Base-by-base conservation (phyloP, 2,888 invertebrate species). In the Drosophila mercatorum region DNA sequence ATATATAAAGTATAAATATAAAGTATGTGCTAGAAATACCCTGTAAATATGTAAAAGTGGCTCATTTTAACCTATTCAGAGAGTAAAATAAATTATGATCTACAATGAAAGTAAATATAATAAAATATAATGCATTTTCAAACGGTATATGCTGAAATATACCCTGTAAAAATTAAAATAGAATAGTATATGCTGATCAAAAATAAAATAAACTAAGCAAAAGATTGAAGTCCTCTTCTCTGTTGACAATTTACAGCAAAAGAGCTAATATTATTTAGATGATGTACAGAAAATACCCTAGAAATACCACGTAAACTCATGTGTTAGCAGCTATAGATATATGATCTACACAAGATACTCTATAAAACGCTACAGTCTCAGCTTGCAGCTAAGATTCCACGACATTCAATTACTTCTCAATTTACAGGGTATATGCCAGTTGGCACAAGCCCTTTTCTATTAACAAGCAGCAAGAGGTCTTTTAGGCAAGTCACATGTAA, bases 401-500 rank as follows among this genome's bases (percentile, higher is more conserved):
- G 5, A 10, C 4, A 17, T 10, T 43, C 17, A n/a, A 10, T 44
- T 12, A 31, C 0, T 2, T n/a, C 2, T 46, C 12, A n/a, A 10
- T 12, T 28, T n/a, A 55, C n/a, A 41, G 55, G 31, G 41, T 41
- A 55, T 41, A 6, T 11, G 0, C 3, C 1, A 22, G 22, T 12
- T 40, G 14, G 2, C 10, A 10, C 1, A 10, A 14, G 8, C 22
- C 11, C 0, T 65, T 14, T 49, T 56, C 44, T 34, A 17, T 58
- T 40, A 57, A 46, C 40, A 40, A 11, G 12, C 55, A n/a, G 38
- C 7, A 12, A 17, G 41, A 59, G 38, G 63, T 68, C 59, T 60
- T 28, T 28, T n/a, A 41, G 52, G 61, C 61, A 40, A 69, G 60
- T 83, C 73, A 64, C 68, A 72, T 72, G 81, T 77, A 79, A 86